Base-by-base conservation (phyloP, 2,113 vertebrate species). In the Empidonax alnorum region DNA sequence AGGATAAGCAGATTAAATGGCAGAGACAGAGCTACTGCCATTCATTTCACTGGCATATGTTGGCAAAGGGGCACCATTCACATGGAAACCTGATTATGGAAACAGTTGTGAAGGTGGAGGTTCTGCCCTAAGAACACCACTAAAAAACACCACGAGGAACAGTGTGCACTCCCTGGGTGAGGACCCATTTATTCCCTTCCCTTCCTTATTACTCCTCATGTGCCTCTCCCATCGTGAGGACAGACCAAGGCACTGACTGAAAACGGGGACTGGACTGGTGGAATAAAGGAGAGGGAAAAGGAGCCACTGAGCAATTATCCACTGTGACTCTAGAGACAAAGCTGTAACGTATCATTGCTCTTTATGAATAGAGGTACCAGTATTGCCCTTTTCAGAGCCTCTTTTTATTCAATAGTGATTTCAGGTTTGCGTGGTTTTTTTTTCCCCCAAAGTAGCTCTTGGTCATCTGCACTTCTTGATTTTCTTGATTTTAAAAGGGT, bases 401-500 rank as follows among this genome's bases (percentile, higher is more conserved):
- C 30, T 41, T 35, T n/a, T 65, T 42, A 68, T 61, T 75, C 41
- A 9, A 14, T 25, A 30, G 12, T 52, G 19, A 31, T 55, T 78
- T 91, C 59, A 61, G 35, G 55, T 92, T 50, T 71, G 42, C 56
- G 14, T 35, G 35, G 35, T 74, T 59, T 4, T 44, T 44, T 52
- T 52, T 17, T 10, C 12, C 30, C 7, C 10, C 31, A 4, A 44
- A 5, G n/a, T 58, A 83, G 10, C 28, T 92, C 37, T 66, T 55
- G 61, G 28, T 91, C 31, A 58, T 81, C 55, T 63, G 42, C 42
- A 59, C 9, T 55, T 75, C 33, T 71, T 75, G 33, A 20, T 84
- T 84, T 89, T 91, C 80, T 78, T 78, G 62, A 67, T 93, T 93
- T 92, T 75, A 44, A 65, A 93, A 88, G 56, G 35, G 22, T 47